Evolutionary conservation across 2,113 vertebrate genomes (phyloP), one percentile per base, ranked within the genome.

Genomic region (Thymallus thymallus): DNA sequence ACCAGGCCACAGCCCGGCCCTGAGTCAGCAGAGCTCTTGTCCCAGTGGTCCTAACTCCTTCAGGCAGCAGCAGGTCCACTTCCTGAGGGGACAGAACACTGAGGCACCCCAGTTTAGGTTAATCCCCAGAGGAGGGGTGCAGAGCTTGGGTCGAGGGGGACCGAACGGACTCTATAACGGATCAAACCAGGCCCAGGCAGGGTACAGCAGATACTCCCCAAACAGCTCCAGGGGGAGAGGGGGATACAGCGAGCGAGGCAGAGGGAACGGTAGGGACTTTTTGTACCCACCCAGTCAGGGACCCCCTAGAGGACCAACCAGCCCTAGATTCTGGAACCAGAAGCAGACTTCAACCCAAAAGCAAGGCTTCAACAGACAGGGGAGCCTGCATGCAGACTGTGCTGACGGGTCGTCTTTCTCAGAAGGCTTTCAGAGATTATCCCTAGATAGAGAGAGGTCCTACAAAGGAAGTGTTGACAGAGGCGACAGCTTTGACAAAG

Each of bases 61-160:
- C 74, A 80, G 69, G 26, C 32, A 75, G 30, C 89, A 89, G 69
- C 96, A 95, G 83, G 75, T 84, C 70, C 88, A 90, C 10, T 94
- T 95, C 68, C 90, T 95, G 1, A 71, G 80, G 26, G 94, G 95
- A 26, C 86, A 41, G 35, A 72, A 68, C 46, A 0, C 80, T 0
- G 92, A 93, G 64, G 93, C 88, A 0, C 93, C 94, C 0, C 85
- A 85, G 7, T 93, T 72, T 66, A 71, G 62, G 68, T 2, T 4
- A 10, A 41, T 60, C 70, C 64, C 7, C 5, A 71, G 16, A 63
- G n/a, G n/a, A n/a, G 77, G 63, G 14, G 46, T 20, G 22, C 74
- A 60, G 13, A 24, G 18, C 55, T 62, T 30, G 20, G 14, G 20
- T 13, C 29, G 26, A 68, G 63, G 35, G 6, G 1, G 0, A 0